phyloP scores from a whole-genome alignment of 2,113 vertebrate species.

The Neopipo cinnamomea region DNA sequence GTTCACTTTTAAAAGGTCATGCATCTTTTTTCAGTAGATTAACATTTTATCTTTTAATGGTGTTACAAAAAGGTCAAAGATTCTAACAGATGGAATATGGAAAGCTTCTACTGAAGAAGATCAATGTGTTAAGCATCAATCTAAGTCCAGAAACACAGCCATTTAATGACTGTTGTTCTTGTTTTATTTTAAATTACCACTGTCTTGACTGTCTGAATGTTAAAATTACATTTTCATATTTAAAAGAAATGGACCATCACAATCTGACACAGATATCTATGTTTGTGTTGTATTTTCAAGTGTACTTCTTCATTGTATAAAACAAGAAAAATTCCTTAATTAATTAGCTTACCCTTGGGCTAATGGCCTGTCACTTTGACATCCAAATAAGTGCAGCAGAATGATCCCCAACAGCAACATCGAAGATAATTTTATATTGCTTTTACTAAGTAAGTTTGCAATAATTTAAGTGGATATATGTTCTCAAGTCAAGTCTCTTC shows the following conservation, averaged over 20 bases:
- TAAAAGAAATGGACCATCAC: neutral
- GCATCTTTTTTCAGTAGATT: constrained; percentile 84
- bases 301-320: constrained; percentile 10
- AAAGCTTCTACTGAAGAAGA: constrained; percentile 73
- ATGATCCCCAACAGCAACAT: neutral
- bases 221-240: constrained; percentile 17
- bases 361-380: constrained; percentile 45
- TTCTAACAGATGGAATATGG: constrained; percentile 76
- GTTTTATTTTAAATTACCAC: constrained; percentile 49
- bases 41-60: constrained; percentile 85
- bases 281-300: constrained; percentile 21
- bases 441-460: constrained; percentile 26
- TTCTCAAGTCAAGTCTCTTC: constrained; percentile 17
- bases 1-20: constrained; percentile 85
- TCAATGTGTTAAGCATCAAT: constrained; percentile 68
- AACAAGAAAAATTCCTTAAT: constrained; percentile 54
- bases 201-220: constrained; percentile 23
- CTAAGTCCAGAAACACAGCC: constrained; percentile 61
- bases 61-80: constrained; percentile 79
- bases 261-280: constrained; percentile 24
- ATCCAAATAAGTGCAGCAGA: constrained; percentile 44
- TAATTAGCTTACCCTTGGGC: constrained; percentile 49
- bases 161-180: constrained; percentile 53
- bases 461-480: neutral
- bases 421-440: constrained; percentile 34